Conservation (phyloP, 2,797 vertebrate genomes). For the Glyptemys insculpta region DNA sequence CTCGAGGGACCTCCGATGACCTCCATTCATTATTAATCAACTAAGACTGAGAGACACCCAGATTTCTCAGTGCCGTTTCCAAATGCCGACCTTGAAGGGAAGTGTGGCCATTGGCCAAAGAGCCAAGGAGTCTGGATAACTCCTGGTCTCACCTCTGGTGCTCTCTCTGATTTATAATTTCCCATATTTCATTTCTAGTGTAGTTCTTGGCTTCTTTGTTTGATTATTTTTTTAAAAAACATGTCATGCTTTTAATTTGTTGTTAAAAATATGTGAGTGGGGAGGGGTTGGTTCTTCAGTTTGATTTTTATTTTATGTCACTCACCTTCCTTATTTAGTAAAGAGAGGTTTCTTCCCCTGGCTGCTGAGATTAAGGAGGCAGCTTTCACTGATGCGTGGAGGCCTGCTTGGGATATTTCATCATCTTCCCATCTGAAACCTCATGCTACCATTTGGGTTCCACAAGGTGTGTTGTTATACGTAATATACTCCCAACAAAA, state of each 20-base stretch:
- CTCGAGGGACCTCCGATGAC: background rate
- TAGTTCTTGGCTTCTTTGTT: background rate
- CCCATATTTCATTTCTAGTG: background rate
- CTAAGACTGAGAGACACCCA: background rate
- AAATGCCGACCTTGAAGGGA: background rate
- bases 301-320: background rate
- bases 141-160: background rate
- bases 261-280: background rate
- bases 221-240: background rate
- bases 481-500: background rate
- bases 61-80: rapidly evolving
- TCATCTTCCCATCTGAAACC: background rate
- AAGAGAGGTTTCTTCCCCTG: background rate
- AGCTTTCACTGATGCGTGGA: background rate
- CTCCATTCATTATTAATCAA: background rate
- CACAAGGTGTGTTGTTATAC: rapidly evolving
- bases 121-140: background rate
- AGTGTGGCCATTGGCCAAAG: background rate
- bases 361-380: background rate
- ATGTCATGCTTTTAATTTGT: background rate
- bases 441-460: background rate
- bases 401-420: background rate
- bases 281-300: background rate
- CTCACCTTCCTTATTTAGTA: background rate
- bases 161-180: background rate